Conservation (phyloP, 2,113 vertebrate genomes). For the Poecilia latipinna region DNA sequence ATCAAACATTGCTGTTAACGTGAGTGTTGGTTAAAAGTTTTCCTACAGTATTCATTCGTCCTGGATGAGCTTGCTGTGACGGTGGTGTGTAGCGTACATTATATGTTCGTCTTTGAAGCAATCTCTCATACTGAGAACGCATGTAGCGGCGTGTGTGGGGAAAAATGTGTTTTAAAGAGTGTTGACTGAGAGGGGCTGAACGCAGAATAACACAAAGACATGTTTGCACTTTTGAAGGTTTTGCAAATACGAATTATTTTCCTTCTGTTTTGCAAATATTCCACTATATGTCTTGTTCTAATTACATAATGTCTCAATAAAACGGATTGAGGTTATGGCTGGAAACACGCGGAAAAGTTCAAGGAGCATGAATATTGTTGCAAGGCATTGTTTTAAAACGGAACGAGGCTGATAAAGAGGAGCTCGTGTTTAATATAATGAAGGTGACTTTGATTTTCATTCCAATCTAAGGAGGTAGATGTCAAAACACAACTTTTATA, state of each 20-base stretch:
- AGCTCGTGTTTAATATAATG: neutral
- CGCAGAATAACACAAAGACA: neutral
- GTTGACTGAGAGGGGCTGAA: neutral
- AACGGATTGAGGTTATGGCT: no score
- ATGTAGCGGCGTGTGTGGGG: neutral
- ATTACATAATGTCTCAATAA: no score
- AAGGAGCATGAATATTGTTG: neutral
- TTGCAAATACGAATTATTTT: neutral
- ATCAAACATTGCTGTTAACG: neutral
- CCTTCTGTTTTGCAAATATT: neutral
- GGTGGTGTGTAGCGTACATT: neutral
- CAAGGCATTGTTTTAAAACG: neutral
- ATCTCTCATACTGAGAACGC: neutral
- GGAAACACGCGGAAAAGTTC: neutral
- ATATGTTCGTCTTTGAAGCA: neutral
- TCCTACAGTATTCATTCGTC: neutral
- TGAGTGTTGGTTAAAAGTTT: neutral
- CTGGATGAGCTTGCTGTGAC: neutral
- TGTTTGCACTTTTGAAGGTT: neutral
- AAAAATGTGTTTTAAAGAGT: neutral
- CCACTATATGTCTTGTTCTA: neutral
- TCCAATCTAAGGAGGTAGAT: no score
- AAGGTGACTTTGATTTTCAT: no score
- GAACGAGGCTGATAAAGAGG: neutral
- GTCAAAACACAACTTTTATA: no score